A percentile compares a stretch with the other conserved stretches of the same genome.
Conservation (phyloP, 2,888 invertebrate genomes). For the Lissocephala sabroskyi region DNA sequence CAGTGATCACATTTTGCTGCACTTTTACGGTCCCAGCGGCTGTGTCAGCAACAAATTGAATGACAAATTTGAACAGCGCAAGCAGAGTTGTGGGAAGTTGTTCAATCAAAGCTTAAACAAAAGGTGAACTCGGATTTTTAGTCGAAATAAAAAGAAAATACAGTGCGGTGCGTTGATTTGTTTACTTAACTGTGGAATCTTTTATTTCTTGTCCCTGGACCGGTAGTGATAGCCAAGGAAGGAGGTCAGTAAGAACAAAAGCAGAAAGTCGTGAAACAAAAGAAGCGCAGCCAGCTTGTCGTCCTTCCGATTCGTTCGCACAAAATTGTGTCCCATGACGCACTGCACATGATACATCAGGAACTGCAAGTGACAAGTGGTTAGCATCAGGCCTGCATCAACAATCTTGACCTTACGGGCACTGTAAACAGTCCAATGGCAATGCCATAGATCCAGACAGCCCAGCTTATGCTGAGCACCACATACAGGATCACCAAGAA, state of each 20-base stretch:
- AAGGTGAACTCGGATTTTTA: no score
- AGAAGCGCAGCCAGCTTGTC: conserved; percentile 35
- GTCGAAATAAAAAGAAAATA: no score
- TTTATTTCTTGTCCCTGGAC: conserved; percentile 20
- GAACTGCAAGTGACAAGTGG: conserved; percentile 34
- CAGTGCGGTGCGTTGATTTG: no score
- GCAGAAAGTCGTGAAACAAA: conserved; percentile 43
- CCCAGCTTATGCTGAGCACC: conserved; percentile 6
- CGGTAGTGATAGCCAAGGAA: conserved; percentile 15
- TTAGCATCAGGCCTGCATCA: no score
- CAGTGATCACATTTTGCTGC: conserved; percentile 55
- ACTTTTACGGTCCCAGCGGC: conserved; percentile 54
- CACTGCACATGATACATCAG: conserved; percentile 43
- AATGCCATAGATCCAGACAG: conserved; percentile 15
- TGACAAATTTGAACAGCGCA: no score
- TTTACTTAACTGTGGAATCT: no score
- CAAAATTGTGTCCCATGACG: conserved; percentile 24
- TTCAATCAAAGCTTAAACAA: no score
- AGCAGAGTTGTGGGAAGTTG: no score
- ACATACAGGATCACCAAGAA: conserved; percentile 14
- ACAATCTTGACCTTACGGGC: conserved; percentile 37
- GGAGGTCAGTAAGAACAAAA: conserved; percentile 31
- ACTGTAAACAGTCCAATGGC: conserved; percentile 21
- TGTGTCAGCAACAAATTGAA: no score
- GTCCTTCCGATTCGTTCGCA: conserved; percentile 22